A percentile compares a stretch with the other conserved stretches of the same genome.
Evolutionary conservation across 2,797 vertebrate species (phyloP).

Genomic region (Sebastes wilsoni): DNA sequence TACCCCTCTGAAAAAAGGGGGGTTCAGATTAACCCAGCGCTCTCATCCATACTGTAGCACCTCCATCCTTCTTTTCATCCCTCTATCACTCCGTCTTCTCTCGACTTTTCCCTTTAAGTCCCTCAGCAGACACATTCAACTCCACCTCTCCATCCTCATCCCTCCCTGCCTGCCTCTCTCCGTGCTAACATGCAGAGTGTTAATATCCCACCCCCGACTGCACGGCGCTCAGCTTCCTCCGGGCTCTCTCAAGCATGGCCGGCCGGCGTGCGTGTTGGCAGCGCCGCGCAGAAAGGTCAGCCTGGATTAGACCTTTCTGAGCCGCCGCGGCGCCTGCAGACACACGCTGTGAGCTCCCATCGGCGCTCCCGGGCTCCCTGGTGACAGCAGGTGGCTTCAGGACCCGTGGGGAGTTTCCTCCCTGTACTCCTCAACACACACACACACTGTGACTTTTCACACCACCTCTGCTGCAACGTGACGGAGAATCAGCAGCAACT

Average conservation of each 20-base stretch:
- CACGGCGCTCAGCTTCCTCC: neutral
- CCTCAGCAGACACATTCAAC: no score
- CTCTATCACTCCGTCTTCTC: no score
- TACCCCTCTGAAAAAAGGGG: no score
- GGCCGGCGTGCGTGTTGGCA: neutral
- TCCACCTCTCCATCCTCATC: no score
- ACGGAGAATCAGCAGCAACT: constrained; percentile 10
- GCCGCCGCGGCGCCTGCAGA: constrained; percentile 19
- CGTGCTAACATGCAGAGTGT: neutral
- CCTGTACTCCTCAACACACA: no score
- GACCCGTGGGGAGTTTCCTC: neutral
- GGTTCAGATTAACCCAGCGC: no score
- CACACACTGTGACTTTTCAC: neutral
- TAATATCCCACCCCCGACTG: neutral
- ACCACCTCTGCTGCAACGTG: constrained; percentile 14
- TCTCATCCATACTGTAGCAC: no score
- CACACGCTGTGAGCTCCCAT: constrained; percentile 26
- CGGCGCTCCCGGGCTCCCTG: neutral
- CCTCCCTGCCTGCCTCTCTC: neutral
- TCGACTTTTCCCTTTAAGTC: no score
- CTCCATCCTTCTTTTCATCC: no score
- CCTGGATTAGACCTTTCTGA: constrained; percentile 41
- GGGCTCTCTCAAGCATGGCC: constrained; percentile 25
- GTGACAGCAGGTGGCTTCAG: constrained; percentile 42
- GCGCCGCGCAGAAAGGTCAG: constrained; percentile 57